Conservation (phyloP, 2,888 invertebrate genomes). For the Melieria omissa region DNA sequence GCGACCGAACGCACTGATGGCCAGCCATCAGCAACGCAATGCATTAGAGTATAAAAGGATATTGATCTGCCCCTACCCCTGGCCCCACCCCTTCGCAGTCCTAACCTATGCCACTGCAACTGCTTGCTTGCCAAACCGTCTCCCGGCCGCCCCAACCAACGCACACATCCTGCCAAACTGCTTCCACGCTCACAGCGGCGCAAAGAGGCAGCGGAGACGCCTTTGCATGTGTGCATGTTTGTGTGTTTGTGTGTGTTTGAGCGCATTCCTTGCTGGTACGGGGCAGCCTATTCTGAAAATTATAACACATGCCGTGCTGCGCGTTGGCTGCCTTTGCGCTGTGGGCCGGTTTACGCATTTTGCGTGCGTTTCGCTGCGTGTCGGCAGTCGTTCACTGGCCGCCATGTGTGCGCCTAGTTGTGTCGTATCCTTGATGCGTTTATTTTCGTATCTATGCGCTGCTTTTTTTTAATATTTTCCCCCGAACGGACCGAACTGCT, state of each 20-base stretch:
- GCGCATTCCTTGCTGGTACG: conserved; percentile 40
- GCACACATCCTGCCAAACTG: no score
- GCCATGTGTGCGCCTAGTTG: not conserved
- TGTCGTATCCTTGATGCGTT: conserved; percentile 33
- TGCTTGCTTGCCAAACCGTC: no score
- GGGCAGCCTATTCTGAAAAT: conserved; percentile 39
- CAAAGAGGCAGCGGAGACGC: no score
- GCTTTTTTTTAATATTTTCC: not conserved
- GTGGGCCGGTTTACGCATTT: conserved; percentile 34
- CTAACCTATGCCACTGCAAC: no score
- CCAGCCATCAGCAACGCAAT: conserved; percentile 44
- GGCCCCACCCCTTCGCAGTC: not conserved
- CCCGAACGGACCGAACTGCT: not conserved
- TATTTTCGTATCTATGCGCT: conserved; percentile 32
- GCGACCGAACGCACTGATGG: conserved; percentile 38
- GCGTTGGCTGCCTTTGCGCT: conserved; percentile 3
- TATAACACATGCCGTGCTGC: conserved; percentile 22
- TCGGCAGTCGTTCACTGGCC: conserved; percentile 3
- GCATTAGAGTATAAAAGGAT: conserved; percentile 50
- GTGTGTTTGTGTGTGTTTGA: conserved; percentile 24
- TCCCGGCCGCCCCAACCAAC: no score
- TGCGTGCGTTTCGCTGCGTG: conserved; percentile 9
- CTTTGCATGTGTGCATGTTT: conserved; percentile 14
- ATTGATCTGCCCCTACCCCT: conserved; percentile 57
- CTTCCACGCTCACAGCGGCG: no score